These are phyloP conservation scores for Actinia tenebrosa DNA, from an alignment of 64 coral and sea anemone genomes.

Conservation along the genomic window DNA sequence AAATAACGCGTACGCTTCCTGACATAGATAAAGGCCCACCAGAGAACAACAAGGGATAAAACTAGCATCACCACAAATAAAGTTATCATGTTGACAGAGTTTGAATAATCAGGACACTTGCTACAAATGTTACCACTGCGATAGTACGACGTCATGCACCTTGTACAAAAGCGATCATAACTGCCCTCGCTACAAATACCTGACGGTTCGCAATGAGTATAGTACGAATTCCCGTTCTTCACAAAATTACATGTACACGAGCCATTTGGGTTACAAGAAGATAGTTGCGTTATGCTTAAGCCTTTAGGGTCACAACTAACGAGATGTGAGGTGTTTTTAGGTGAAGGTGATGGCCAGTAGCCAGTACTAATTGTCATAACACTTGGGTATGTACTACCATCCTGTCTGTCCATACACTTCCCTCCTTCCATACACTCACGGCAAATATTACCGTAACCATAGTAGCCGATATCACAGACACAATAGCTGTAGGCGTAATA, in stretches of 20 bases:
- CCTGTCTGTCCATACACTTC: conserved; percentile 22
- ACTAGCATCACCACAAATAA: conserved; percentile 1
- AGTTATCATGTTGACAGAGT: conserved; percentile 14
- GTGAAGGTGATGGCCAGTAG: conserved; percentile 65
- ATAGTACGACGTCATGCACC: conserved; percentile 51
- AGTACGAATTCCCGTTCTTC: neutral
- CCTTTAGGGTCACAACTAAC: conserved; percentile 21
- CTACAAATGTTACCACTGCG: conserved; percentile 49
- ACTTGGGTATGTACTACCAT: neutral
- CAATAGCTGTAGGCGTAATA: conserved; percentile 62
- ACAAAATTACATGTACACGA: conserved; percentile 44
- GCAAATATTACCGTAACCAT: conserved; percentile 47
- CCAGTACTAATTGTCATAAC: conserved; percentile 53
- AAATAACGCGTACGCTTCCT: neutral
- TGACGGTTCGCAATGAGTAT: conserved; percentile 36
- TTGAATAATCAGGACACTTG: conserved; percentile 30
- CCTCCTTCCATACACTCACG: conserved; percentile 58
- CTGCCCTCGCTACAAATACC: conserved; percentile 70
- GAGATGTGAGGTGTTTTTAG: conserved; percentile 57
- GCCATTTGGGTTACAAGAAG: conserved; percentile 62
- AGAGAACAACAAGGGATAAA: conserved; percentile 8
- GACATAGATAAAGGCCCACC: conserved; percentile 43
- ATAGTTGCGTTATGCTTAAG: neutral
- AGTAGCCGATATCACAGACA: conserved; percentile 64
- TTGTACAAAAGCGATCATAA: conserved; percentile 63